Evolutionary conservation across 2,113 vertebrate species (phyloP).

Genomic region (Pogonocichla stellata): DNA sequence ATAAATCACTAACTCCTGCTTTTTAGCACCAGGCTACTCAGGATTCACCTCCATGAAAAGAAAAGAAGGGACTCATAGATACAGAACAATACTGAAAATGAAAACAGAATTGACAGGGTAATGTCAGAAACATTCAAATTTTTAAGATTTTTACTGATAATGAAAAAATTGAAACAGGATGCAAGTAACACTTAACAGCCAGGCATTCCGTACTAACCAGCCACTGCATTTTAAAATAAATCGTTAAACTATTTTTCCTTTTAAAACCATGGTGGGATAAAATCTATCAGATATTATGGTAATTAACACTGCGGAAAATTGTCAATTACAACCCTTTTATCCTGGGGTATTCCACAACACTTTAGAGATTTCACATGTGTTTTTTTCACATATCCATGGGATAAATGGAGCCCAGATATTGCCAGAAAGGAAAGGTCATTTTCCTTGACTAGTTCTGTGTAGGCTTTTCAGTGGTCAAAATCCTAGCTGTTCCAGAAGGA

Average conservation of each 20-base stretch:
- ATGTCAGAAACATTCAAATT: background rate
- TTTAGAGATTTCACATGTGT: background rate
- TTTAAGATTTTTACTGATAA: background rate
- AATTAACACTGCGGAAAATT: background rate
- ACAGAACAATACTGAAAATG: background rate
- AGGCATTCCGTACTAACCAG: background rate
- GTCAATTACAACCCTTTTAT: background rate
- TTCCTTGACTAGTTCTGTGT: background rate
- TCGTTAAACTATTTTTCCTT: background rate
- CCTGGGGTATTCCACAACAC: background rate
- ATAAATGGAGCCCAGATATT: background rate
- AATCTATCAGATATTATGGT: background rate
- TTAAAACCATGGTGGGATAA: background rate
- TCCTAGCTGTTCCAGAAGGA: background rate
- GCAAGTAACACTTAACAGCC: background rate
- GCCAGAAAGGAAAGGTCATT: background rate
- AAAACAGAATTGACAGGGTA: background rate
- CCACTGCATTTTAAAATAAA: background rate
- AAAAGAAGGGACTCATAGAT: background rate
- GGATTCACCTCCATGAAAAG: background rate
- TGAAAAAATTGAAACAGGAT: background rate
- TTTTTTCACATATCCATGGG: background rate
- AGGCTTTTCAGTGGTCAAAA: background rate
- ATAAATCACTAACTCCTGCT: background rate
- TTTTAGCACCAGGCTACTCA: background rate